Conservation (phyloP, 2,888 invertebrate species). For the Ophonus ardosiacus region DNA sequence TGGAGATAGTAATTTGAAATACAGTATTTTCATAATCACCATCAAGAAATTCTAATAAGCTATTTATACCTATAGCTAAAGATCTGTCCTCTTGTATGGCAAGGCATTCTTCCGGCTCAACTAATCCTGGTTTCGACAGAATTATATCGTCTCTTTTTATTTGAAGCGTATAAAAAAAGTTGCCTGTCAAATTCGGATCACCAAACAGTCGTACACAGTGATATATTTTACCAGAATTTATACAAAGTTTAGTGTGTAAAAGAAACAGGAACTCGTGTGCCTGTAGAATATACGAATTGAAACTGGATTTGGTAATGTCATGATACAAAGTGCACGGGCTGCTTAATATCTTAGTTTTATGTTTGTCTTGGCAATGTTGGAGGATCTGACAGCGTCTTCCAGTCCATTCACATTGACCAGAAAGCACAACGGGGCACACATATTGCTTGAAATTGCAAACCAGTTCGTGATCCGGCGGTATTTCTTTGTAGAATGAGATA, state of each 20-base stretch:
- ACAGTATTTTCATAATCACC: neutral
- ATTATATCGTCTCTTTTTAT: neutral
- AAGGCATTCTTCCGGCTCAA: neutral
- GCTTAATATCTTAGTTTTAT: neutral
- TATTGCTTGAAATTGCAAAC: slow-evolving; percentile 4
- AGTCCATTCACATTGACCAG: neutral
- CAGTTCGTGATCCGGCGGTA: neutral
- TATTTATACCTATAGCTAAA: neutral
- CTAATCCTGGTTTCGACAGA: neutral
- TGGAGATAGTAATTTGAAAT: neutral
- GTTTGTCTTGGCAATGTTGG: slow-evolving; percentile 3
- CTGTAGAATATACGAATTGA: neutral
- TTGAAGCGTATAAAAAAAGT: neutral
- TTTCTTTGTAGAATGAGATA: neutral
- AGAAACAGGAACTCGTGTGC: neutral
- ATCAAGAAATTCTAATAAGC: neutral
- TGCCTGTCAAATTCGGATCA: neutral
- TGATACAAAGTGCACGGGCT: neutral
- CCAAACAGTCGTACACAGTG: neutral
- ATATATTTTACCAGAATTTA: slow-evolving; percentile 19
- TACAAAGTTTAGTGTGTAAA: neutral
- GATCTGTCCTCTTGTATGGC: neutral
- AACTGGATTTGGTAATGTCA: neutral
- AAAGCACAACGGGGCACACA: neutral
- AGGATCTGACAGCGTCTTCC: neutral